Conservation (phyloP, 2,888 invertebrate genomes). For the Nephrocerus scutellatus region DNA sequence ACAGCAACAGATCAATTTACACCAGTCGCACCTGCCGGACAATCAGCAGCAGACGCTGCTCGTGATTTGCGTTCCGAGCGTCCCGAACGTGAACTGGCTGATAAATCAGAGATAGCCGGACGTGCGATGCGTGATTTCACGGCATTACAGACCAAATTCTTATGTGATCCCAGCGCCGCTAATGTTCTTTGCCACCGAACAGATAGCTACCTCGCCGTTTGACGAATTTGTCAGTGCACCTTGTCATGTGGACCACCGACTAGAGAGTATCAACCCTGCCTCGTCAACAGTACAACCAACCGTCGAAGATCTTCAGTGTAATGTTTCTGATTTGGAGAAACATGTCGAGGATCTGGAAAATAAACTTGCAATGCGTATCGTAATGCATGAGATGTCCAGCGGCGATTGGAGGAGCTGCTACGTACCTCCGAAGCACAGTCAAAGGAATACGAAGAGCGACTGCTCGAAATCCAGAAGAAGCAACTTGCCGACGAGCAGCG, state of each 20-base stretch:
- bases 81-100: slow-evolving; percentile 19
- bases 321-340: slow-evolving; percentile 45
- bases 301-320: slow-evolving; percentile 42
- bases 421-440: too few species aligned
- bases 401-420: too few species aligned
- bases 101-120: slow-evolving; percentile 20
- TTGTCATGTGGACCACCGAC: slow-evolving; percentile 18
- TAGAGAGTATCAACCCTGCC: not conserved
- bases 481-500: slow-evolving; percentile 16
- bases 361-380: slow-evolving; percentile 39
- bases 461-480: slow-evolving; percentile 21
- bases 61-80: too few species aligned
- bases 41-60: too few species aligned
- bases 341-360: slow-evolving; percentile 44
- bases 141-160: slow-evolving; percentile 18
- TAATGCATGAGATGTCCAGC: too few species aligned
- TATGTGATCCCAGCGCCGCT: slow-evolving; percentile 32
- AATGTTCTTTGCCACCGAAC: slow-evolving; percentile 37
- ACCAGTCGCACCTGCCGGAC: too few species aligned
- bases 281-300: slow-evolving; percentile 41
- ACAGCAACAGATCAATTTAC: too few species aligned
- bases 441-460: slow-evolving; percentile 33
- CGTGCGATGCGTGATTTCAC: slow-evolving; percentile 24
- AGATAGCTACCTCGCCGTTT: slow-evolving; percentile 34
- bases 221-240: slow-evolving; percentile 40